Evolutionary conservation across 2,888 invertebrate species (phyloP), one percentile per base, ranked within the genome.

Genomic region (Lottia scabra): DNA sequence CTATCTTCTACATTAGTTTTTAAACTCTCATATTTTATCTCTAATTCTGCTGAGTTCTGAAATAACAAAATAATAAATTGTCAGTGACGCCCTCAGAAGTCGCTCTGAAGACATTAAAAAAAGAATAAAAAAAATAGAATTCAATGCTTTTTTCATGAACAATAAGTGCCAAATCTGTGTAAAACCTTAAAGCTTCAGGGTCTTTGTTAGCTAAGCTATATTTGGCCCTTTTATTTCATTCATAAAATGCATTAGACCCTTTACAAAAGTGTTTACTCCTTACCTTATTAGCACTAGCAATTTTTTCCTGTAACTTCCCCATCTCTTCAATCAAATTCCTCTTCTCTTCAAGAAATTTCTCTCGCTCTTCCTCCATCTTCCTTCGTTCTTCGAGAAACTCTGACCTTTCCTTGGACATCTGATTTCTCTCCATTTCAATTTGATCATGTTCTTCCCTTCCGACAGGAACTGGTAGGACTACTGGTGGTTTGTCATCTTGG

Each of bases 1-100:
- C 76, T 73, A 5, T 86, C 83, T 62, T 79, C 79, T 13, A 83
- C 72, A 69, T 84, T 79, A 4, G 26, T 71, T 68, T 77, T 77
- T 48, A 85, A 67, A 4, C 76, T 69, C 23, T 84, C 83, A 75
- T 87, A 84, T 72, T 83, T 84, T 38, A 78, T 79, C 73, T 84
- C 77, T 83, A 83, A 84, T 69, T 83, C 83, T 68, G 80, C 81
- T 8, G 73, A 72, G 23, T 78, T 79, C 85, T 86, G 68, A 5
- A 74, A 65, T 16, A 68, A 23, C 30, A 30, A 30, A 30, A 2
- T 30, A 30, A 30, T 30, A 30, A n/a, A n/a, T n/a, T n/a, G n/a
- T n/a, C n/a, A n/a, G n/a, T n/a, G n/a, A n/a, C n/a, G n/a, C n/a
- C n/a, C n/a, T n/a, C n/a, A n/a, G n/a, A n/a, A n/a, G n/a, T n/a